These are phyloP conservation scores for Poecilia picta DNA, from an alignment of 2,797 vertebrate species.

Conservation along the genomic window DNA sequence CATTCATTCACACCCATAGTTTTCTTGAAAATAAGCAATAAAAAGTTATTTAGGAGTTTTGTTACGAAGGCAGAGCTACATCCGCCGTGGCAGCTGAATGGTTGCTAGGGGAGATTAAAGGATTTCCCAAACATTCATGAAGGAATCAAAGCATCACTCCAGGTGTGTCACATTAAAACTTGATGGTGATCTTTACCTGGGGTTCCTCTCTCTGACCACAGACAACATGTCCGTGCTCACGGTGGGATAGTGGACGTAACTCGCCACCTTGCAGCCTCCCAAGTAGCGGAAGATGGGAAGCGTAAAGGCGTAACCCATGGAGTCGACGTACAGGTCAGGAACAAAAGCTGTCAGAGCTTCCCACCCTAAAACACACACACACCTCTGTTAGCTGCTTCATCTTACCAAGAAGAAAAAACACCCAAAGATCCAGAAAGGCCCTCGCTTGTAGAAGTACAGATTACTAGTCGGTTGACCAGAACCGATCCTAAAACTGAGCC, in stretches of 20 bases:
- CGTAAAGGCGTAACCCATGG: constrained; percentile 95
- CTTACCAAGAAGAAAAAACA: not conserved
- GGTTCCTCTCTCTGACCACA: constrained; percentile 85
- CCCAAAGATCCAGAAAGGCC: not conserved
- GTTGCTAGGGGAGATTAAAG: too few relatives aligned
- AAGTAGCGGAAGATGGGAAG: constrained; percentile 92
- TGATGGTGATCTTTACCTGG: constrained; percentile 56
- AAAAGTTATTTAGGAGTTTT: too few relatives aligned
- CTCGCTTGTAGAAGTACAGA: not conserved
- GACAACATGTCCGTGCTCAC: constrained; percentile 96
- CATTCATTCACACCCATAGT: too few relatives aligned
- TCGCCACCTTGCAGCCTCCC: constrained; percentile 85
- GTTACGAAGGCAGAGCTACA: too few relatives aligned
- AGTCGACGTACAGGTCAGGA: constrained; percentile 92
- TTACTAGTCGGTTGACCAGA: not conserved
- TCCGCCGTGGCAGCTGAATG: too few relatives aligned
- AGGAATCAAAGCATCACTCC: too few relatives aligned
- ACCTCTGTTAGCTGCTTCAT: too few relatives aligned
- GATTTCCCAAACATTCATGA: too few relatives aligned
- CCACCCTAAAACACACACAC: constrained; percentile 75
- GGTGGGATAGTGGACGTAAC: constrained; percentile 94
- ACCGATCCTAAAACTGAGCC: not conserved
- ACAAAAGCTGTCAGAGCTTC: constrained; percentile 88
- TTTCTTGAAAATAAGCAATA: too few relatives aligned
- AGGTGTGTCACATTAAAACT: too few relatives aligned